phyloP scores from a whole-genome alignment of 1,140 invertebrate species.

The Ceratoteleas bidentatus region DNA sequence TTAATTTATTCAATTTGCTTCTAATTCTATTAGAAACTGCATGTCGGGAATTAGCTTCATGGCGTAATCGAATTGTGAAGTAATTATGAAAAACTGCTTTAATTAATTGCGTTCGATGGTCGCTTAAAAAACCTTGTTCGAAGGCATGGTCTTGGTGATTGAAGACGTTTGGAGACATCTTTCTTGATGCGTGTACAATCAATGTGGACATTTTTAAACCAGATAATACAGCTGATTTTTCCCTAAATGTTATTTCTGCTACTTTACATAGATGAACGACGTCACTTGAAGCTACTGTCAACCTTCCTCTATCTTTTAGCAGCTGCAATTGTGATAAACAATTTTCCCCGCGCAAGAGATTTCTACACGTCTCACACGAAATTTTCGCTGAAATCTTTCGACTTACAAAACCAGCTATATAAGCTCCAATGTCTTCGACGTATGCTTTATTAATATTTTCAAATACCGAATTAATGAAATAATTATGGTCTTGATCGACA shows the following conservation, averaged over 20 bases:
- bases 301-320: conserved; percentile 3
- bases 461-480: conserved; percentile 20
- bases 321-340: conserved; percentile 2
- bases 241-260: conserved; percentile 19
- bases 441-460: conserved; percentile 11
- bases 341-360: neutral
- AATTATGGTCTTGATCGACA: conserved; percentile 16
- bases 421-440: conserved; percentile 18
- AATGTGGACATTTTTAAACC: neutral
- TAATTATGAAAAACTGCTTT: conserved; percentile 14
- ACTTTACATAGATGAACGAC: conserved; percentile 19
- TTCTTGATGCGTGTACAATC: conserved; percentile 9
- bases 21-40: conserved; percentile 1
- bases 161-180: neutral
- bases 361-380: conserved; percentile 9
- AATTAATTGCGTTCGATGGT: conserved; percentile 13
- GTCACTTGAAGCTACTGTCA: conserved; percentile 3
- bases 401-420: conserved; percentile 28
- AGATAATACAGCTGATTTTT: neutral
- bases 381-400: neutral
- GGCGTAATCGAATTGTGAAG: neutral
- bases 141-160: conserved; percentile 3
- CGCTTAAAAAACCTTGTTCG: conserved; percentile 10
- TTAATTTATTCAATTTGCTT: conserved; percentile 11
- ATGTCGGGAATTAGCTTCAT: conserved; percentile 3